Evolutionary conservation across 2,888 invertebrate genomes (phyloP), one percentile per base, ranked within the genome.

Genomic region (Drosophila sordidula): DNA sequence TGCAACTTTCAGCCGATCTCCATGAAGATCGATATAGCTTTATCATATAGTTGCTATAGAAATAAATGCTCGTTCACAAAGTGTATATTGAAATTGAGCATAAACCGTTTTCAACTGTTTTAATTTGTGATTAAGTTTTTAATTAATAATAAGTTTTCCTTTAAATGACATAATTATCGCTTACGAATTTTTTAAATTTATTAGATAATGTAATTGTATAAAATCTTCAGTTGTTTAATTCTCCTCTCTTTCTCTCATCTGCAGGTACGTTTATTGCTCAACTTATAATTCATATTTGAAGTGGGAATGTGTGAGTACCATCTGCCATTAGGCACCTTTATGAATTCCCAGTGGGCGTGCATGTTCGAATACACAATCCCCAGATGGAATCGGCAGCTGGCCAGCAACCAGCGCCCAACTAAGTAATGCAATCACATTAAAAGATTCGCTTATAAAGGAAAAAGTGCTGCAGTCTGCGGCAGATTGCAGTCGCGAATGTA

Each of bases 391-490:
- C 65, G 55, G 61, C 80, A 73, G 72, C 74, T 76, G 78, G 47
- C 55, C 54, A 57, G 55, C 51, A 73, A 69, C 61, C 64, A 58
- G 69, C 46, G 45, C 49, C 59, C 55, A 58, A 47, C 72, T 71
- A 70, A 79, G 77, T 78, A 86, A 86, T 85, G 82, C 75, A 87
- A 78, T 74, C 78, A 80, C 63, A 78, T 75, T 80, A 70, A 71
- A 59, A 50, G 42, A 63, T 56, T 70, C 70, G 49, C 64, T 65
- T 65, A 61, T 62, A 70, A 32, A 58, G 25, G n/a, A 42, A 44
- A 51, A 56, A 49, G 54, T 57, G 49, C 52, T 50, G 52, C 50
- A 59, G 44, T 66, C 29, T 29, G 51, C 47, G 16, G 66, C 34
- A 55, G 71, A 49, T 45, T 67, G 67, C 50, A 59, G 69, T 59